phyloP scores from a whole-genome alignment of 2,888 invertebrate genomes.

The Ecdyonurus torrentis region DNA sequence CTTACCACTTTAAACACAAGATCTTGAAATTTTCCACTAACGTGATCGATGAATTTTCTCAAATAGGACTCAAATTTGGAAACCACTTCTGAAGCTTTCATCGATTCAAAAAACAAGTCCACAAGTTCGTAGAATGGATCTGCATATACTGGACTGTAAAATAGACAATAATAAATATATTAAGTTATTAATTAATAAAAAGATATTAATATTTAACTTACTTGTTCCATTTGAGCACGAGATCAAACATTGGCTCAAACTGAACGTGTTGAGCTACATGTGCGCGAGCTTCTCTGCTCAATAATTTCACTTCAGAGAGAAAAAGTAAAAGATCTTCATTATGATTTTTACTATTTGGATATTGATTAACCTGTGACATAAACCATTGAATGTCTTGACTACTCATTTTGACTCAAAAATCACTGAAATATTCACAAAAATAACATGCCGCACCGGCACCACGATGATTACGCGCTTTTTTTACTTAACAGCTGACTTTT shows the following conservation, averaged over 20 bases:
- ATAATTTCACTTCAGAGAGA: not conserved
- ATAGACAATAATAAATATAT: not conserved
- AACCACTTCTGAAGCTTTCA: not conserved
- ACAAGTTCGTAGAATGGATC: not conserved
- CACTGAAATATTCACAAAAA: not conserved
- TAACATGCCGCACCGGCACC: not conserved
- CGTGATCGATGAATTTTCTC: not conserved
- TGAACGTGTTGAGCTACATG: not conserved
- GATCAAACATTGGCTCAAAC: not conserved
- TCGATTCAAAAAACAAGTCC: not conserved
- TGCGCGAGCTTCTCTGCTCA: not conserved
- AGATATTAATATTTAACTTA: not conserved
- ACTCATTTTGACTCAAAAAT: not conserved
- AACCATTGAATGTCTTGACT: not conserved
- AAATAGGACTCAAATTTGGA: not conserved
- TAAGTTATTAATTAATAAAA: not conserved
- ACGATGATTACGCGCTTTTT: not conserved
- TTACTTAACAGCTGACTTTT: not conserved
- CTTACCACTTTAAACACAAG: not conserved
- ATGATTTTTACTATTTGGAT: not conserved
- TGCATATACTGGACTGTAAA: not conserved
- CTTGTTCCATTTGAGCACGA: not conserved
- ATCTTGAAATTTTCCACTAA: not conserved
- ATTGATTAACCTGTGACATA: not conserved
- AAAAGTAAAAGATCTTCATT: not conserved